These are phyloP conservation scores for Drosophila lini DNA, from an alignment of 1,140 invertebrate species.

Conservation along the genomic window DNA sequence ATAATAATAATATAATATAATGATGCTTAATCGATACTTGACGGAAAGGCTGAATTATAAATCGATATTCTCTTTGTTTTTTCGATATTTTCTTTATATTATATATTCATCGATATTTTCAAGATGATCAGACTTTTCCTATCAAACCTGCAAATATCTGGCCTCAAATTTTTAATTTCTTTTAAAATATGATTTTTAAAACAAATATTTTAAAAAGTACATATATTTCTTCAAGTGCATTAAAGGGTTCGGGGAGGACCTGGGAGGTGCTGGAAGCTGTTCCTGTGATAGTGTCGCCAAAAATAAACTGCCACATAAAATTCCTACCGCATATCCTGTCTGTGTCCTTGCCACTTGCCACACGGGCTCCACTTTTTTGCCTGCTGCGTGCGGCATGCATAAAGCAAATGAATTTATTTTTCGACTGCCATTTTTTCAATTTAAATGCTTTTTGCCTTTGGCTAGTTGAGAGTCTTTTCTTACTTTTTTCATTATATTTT, in stretches of 20 bases:
- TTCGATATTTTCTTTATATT: background rate
- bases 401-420: constrained; percentile 81
- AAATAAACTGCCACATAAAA: constrained; percentile 81
- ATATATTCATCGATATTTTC: background rate
- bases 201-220: background rate
- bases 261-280: constrained; percentile 31
- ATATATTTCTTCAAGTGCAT: constrained; percentile 3
- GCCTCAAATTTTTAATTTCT: background rate
- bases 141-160: background rate
- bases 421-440: constrained; percentile 67
- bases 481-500: constrained; percentile 10
- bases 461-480: constrained; percentile 22
- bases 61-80: background rate
- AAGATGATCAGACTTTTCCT: background rate
- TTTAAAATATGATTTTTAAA: background rate
- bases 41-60: background rate
- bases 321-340: constrained; percentile 71
- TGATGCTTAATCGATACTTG: background rate
- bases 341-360: constrained; percentile 52
- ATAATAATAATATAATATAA: background rate
- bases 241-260: constrained; percentile 4
- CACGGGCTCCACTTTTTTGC: constrained; percentile 31
- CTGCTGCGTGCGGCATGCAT: constrained; percentile 52
- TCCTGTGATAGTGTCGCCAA: constrained; percentile 73
- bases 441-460: constrained; percentile 61